Conservation (phyloP, 2,113 vertebrate species). For the Archilochus colubris region DNA sequence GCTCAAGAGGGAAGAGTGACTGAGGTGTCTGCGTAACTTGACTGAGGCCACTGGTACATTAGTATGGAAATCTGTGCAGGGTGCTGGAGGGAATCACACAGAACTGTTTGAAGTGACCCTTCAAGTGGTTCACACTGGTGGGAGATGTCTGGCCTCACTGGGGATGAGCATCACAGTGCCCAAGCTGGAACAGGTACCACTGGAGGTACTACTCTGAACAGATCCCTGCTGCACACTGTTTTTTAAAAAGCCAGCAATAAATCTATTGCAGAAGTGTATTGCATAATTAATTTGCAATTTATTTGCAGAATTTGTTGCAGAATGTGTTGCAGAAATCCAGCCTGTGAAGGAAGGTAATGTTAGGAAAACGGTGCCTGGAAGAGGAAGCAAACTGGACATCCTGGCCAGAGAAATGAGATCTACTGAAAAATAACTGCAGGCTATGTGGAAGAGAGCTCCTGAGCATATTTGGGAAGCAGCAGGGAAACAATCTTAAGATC, state of each 20-base stretch:
- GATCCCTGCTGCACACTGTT: fast-evolving
- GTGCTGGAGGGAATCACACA: not conserved
- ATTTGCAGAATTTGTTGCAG: not conserved
- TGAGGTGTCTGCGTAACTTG: not conserved
- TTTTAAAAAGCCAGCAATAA: not conserved
- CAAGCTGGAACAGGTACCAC: not conserved
- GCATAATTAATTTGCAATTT: not conserved
- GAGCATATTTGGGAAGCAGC: not conserved
- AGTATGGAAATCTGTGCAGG: not conserved
- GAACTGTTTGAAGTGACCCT: not conserved
- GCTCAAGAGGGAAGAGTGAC: not conserved
- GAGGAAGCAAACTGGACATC: not conserved
- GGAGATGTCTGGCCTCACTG: not conserved
- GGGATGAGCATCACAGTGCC: not conserved
- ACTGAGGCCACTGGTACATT: not conserved
- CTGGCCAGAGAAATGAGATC: not conserved
- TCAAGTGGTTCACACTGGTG: not conserved
- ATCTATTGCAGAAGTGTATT: not conserved
- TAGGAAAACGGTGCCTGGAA: not conserved
- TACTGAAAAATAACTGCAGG: not conserved
- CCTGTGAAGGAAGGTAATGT: not conserved
- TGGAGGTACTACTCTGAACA: not conserved
- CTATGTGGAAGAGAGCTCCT: not conserved
- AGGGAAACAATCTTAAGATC: not conserved
- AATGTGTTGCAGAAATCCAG: not conserved